A percentile compares a stretch with the other conserved stretches of the same genome.
These are phyloP conservation scores for Orchesella flavescens DNA, from an alignment of 2,888 invertebrate genomes.

Conservation along the genomic window DNA sequence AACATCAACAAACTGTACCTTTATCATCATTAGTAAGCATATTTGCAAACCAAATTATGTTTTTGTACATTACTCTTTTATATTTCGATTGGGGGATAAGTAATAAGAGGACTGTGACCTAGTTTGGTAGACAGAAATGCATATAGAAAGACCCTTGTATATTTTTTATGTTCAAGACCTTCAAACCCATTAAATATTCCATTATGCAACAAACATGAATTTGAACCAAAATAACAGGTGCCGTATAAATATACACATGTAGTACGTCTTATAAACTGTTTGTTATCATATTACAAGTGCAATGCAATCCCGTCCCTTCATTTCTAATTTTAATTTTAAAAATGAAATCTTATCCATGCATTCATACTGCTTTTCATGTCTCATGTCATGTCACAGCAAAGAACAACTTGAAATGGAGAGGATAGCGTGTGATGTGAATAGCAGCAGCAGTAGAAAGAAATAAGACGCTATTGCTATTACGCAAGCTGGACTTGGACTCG, in stretches of 20 bases:
- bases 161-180: conserved; percentile 39
- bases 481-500: conserved; percentile 9
- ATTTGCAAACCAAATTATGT: background rate
- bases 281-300: background rate
- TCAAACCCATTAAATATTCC: conserved; percentile 48
- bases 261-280: no score
- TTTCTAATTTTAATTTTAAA: background rate
- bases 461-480: background rate
- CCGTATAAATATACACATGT: background rate
- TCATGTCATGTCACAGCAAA: no score
- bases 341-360: conserved; percentile 23
- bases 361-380: background rate
- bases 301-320: background rate
- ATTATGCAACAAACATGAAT: conserved; percentile 49
- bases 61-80: background rate
- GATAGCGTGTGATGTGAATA: no score
- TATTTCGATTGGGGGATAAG: no score
- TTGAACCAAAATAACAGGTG: conserved; percentile 10
- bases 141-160: no score
- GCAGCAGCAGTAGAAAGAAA: background rate
- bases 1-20: background rate
- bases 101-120: background rate
- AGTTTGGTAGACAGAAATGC: background rate
- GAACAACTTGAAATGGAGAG: background rate
- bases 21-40: background rate